Evolutionary conservation across 2,888 invertebrate species (phyloP).

Genomic region (Apodemia mormo): DNA sequence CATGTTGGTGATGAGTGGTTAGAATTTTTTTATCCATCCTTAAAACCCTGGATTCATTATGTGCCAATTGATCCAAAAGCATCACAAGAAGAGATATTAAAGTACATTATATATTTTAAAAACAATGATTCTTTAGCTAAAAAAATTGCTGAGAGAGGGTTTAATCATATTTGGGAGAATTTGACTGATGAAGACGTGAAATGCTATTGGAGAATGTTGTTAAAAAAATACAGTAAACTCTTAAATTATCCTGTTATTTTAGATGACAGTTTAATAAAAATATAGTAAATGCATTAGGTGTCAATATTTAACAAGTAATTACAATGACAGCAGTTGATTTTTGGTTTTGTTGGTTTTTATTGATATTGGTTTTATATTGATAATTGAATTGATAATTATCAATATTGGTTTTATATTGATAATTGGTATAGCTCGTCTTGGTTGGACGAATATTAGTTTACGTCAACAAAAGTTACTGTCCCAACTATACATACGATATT

Average conservation of each 20-base stretch:
- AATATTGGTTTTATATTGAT: too few relatives aligned
- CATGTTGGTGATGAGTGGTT: slow-evolving; percentile 97
- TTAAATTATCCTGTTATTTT: slow-evolving; percentile 84
- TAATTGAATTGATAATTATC: too few relatives aligned
- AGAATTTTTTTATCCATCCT: slow-evolving; percentile 95
- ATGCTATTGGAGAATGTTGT: slow-evolving; percentile 92
- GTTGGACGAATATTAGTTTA: too few relatives aligned
- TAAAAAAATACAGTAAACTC: slow-evolving; percentile 88
- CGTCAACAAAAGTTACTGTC: too few relatives aligned
- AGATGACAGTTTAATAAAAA: slow-evolving; percentile 82
- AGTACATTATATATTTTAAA: slow-evolving; percentile 88
- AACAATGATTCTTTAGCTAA: slow-evolving; percentile 87
- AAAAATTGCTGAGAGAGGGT: slow-evolving; percentile 91
- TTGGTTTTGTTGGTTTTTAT: too few relatives aligned
- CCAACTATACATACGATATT: too few relatives aligned
- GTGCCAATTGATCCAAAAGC: slow-evolving; percentile 88
- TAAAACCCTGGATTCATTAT: slow-evolving; percentile 98
- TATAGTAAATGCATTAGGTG: slow-evolving; percentile 42
- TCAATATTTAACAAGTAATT: too few relatives aligned
- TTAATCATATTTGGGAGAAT: slow-evolving; percentile 91
- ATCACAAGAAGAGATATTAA: slow-evolving; percentile 85
- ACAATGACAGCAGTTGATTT: too few relatives aligned
- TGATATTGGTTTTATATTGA: too few relatives aligned
- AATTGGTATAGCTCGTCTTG: too few relatives aligned
- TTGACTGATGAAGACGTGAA: slow-evolving; percentile 90